phyloP scores from a whole-genome alignment of 2,888 invertebrate species.

The Megalurothrips usitatus region DNA sequence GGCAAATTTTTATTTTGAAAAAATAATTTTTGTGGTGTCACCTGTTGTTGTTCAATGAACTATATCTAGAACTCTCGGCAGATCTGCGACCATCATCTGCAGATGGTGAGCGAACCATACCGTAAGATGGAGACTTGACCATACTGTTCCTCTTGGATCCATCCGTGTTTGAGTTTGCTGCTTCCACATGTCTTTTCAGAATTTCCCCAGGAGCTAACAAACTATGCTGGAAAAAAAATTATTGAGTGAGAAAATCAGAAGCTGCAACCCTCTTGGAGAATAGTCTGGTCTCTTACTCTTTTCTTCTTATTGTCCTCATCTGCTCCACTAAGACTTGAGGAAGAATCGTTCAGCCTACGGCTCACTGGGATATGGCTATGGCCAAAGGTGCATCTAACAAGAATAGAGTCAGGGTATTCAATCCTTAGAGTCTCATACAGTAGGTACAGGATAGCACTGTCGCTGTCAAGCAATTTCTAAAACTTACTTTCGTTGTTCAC shows the following conservation, averaged over 20 bases:
- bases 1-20: background rate
- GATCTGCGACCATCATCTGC: background rate
- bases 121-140: slow-evolving; percentile 2
- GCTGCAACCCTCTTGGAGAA: background rate
- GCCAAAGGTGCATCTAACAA: background rate
- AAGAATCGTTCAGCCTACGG: slow-evolving; percentile 42
- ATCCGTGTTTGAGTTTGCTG: background rate
- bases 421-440: background rate
- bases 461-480: background rate
- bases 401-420: background rate
- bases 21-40: background rate
- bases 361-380: slow-evolving; percentile 38
- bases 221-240: background rate
- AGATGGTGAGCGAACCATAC: background rate
- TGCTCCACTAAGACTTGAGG: background rate
- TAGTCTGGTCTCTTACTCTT: background rate
- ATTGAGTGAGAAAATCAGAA: background rate
- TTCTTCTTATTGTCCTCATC: slow-evolving; percentile 5
- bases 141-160: background rate
- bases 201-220: slow-evolving; percentile 28
- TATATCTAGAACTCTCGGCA: background rate
- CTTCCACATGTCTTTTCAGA: background rate
- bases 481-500: background rate
- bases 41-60: background rate
- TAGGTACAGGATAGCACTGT: background rate